phyloP scores from a whole-genome alignment of 2,797 vertebrate genomes.

The Platyrinchus mystaceus region DNA sequence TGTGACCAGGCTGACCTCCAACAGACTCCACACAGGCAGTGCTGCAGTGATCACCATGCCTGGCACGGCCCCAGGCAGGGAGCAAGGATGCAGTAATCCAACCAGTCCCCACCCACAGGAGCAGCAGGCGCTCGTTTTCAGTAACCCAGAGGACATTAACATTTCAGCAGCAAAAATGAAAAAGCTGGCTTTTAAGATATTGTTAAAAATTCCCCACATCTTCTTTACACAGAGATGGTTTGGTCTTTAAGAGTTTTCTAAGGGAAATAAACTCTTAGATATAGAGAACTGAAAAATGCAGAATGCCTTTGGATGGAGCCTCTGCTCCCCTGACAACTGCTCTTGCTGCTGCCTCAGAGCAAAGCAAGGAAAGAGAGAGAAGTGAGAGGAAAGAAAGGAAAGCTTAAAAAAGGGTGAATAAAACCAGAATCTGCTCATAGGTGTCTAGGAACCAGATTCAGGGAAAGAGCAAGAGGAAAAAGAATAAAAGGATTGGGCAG shows the following conservation, averaged over 20 bases:
- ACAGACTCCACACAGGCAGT: neutral
- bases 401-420: neutral
- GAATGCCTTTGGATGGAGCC: neutral
- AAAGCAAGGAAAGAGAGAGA: neutral
- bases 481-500: neutral
- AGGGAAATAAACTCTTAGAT: slow-evolving; percentile 1
- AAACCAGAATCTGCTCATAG: neutral
- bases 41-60: neutral
- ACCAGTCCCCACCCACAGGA: neutral
- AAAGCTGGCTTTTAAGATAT: neutral
- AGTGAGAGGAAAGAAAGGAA: neutral
- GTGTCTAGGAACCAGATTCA: neutral
- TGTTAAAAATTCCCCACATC: neutral
- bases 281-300: neutral
- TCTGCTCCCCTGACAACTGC: neutral
- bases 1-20: neutral
- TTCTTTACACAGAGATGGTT: neutral
- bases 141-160: neutral
- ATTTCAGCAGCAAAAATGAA: neutral
- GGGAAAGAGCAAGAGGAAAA: neutral
- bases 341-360: neutral
- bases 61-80: neutral
- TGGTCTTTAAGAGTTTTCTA: neutral
- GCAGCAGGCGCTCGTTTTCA: neutral
- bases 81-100: neutral